Evolutionary conservation across 2,888 invertebrate genomes (phyloP), one percentile per base, ranked within the genome.

Genomic region (Halocaridina rubra): DNA sequence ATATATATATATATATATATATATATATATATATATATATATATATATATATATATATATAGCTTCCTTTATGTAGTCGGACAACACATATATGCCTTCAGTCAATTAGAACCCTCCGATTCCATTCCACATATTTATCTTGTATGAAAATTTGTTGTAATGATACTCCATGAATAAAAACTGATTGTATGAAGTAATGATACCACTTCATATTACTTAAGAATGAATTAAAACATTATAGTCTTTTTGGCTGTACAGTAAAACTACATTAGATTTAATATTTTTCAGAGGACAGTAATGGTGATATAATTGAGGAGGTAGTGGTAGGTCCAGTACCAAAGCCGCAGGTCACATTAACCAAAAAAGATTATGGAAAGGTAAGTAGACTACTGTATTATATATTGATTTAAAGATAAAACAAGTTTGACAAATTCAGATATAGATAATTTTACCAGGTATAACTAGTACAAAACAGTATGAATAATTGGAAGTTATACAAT

Each of bases 331-430:
- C 95, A 3, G 92, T 93, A 29, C 93, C 94, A 61, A 94, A 95
- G 88, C 93, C 94, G n/a, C 94, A 94, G 39, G 93, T 94, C 0
- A 93, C 94, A 1, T 91, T 96, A 2, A 94, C 94, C 4, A 94
- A 94, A 81, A 95, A 95, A 91, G 97, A 97, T 91, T 96, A 96
- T 91, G 97, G 97, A 5, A 95, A 82, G 82, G 87, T 82, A 29
- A 77, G 64, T 75, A 24, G n/a, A n/a, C n/a, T n/a, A n/a, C n/a
- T n/a, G n/a, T n/a, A n/a, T n/a, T n/a, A n/a, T n/a, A n/a, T n/a
- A n/a, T n/a, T n/a, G n/a, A n/a, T n/a, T n/a, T n/a, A n/a, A n/a
- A n/a, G n/a, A n/a, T n/a, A n/a, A n/a, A n/a, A n/a, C n/a, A n/a
- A n/a, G n/a, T n/a, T n/a, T n/a, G n/a, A n/a, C n/a, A n/a, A n/a